Evolutionary conservation across 2,888 invertebrate genomes (phyloP), one percentile per base, ranked within the genome.

Genomic region (Hedya salicella): DNA sequence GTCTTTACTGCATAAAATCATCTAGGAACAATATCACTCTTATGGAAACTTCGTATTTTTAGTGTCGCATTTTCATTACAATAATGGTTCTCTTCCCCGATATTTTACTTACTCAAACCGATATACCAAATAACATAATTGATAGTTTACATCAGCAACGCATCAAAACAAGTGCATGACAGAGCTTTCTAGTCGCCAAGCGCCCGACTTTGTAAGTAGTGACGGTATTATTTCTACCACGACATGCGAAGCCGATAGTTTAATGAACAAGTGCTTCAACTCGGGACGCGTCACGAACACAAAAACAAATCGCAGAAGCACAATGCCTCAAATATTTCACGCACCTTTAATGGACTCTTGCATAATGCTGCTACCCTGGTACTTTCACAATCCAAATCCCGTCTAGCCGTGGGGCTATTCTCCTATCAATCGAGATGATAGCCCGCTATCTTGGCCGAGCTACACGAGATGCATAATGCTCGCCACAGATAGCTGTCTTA

Each of bases 381-480:
- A 78, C 80, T 82, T 86, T 83, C 82, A 83, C 81, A 85, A 83
- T 79, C 87, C 87, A 77, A 88, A 87, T 82, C 85, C 79, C 81
- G 77, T 77, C 79, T 86, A 82, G 89, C 91, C 91, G 84, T 79
- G 78, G 89, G 91, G 87, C 83, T 85, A 85, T 88, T 88, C 88
- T 85, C 89, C 91, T 91, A 92, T 92, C 91, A 91, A 92, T 92
- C 92, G 74, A 88, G 91, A 91, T 91, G 92, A 92, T 92, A 91
- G 90, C 77, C 83, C 79, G 81, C 86, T 89, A 91, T 91, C 90
- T 83, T 81, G 76, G 71, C 75, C 77, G 75, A 76, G 81, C 82
- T 82, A 83, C 86, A 81, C 82, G 82, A 85, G 87, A 90, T 91
- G 91, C 91, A 91, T 92, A 91, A 91, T 91, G 90, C 89, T 87